Conservation (phyloP, 2,113 vertebrate genomes). For the Rousettus leschenaultii region DNA sequence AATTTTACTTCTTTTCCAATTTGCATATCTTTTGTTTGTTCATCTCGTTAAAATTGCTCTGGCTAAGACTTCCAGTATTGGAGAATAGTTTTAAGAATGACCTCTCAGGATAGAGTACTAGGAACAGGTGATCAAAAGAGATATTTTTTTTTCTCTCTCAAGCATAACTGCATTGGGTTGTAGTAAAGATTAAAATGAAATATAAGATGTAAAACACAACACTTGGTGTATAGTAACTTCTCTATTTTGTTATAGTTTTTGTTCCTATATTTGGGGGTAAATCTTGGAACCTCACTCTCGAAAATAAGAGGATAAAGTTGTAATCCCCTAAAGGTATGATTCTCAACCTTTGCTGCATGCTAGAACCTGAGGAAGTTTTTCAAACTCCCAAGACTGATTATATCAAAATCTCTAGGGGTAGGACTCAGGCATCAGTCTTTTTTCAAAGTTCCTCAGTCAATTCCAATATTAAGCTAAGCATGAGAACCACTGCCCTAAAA, state of each 20-base stretch:
- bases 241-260: not conserved
- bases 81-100: not conserved
- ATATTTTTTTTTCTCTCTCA: not conserved
- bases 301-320: not conserved
- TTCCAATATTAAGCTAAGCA: not conserved
- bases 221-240: not conserved
- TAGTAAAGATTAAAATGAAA: not conserved
- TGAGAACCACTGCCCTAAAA: not conserved
- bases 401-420: not conserved
- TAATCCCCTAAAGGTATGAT: not conserved
- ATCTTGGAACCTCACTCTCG: not conserved
- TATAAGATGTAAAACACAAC: not conserved
- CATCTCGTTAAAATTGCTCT: not conserved
- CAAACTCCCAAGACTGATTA: not conserved
- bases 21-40: not conserved
- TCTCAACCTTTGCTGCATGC: not conserved
- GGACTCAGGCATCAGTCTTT: not conserved
- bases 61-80: not conserved
- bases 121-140: not conserved
- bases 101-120: not conserved
- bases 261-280: not conserved
- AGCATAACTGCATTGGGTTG: not conserved
- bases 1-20: not conserved
- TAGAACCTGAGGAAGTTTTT: not conserved
- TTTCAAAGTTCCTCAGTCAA: too few relatives aligned